Conservation (phyloP, 1,140 invertebrate genomes). For the Temnothorax curvispinosus region DNA sequence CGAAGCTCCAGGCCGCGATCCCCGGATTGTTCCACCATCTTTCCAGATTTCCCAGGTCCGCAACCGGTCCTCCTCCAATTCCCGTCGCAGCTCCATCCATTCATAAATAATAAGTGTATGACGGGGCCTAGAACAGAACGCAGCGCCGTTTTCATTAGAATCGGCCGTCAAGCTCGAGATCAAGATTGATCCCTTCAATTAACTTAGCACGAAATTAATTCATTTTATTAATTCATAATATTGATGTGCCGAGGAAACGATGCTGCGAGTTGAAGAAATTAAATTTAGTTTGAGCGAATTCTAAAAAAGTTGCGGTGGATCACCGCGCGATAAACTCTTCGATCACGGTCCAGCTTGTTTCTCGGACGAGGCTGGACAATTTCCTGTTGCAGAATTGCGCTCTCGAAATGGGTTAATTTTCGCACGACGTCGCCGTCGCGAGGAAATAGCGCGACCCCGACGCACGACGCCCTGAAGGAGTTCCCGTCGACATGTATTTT, state of each 20-base stretch:
- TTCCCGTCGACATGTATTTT: conserved; percentile 58
- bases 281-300: background rate
- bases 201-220: background rate
- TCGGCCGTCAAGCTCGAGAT: background rate
- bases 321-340: background rate
- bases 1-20: conserved; percentile 81
- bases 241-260: background rate
- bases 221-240: too few species aligned
- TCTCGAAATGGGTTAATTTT: conserved; percentile 39
- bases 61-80: conserved; percentile 79
- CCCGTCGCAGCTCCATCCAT: conserved; percentile 85
- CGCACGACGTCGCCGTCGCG: background rate
- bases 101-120: conserved; percentile 82
- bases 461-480: conserved; percentile 19
- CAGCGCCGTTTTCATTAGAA: background rate
- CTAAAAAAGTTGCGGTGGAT: background rate
- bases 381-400: background rate
- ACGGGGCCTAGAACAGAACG: conserved; percentile 75
- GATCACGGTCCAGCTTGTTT: background rate
- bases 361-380: background rate
- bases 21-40: conserved; percentile 81
- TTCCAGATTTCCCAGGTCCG: conserved; percentile 81
- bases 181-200: background rate
- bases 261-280: background rate
- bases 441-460: background rate